Evolutionary conservation across 2,888 invertebrate species (phyloP), one percentile per base, ranked within the genome.

Genomic region (Andricus curvator): DNA sequence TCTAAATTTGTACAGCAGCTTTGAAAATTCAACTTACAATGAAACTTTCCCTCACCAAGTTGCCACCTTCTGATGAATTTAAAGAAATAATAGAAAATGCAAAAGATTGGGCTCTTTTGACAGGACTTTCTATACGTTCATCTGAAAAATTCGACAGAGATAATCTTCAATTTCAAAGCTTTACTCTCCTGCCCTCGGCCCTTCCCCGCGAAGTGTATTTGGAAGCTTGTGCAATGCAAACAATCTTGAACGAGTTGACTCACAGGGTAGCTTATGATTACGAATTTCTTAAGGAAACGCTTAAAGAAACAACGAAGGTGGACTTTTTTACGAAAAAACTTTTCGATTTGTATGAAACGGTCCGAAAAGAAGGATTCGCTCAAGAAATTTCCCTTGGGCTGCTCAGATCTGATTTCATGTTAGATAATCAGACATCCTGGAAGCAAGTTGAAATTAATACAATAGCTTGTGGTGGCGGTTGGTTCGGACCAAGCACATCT

Each of bases 391-490:
- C 96, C 93, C 94, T 98, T 93, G 98, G 98, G 88, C 94, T 99
- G 92, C 95, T 98, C 92, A 96, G 99, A 89, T 98, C 98, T 89
- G 99, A 99, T 95, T 99, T 98, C 94, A 95, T 97, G 95, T 94
- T 96, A 93, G 96, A 97, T 93, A 93, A 93, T 85, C 93, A 93
- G 86, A 94, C 94, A 83, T 93, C 92, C 88, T 95, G 95, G 93
- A 93, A 93, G 91, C 98, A 99, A 95, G 97, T 99, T 94, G 99
- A 99, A 95, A 96, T 99, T 94, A 99, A 99, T 95, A 98, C 98
- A 87, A 96, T 99, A 92, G 97, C 99, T 81, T 96, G 98, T 88
- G 98, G 99, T 94, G 98, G 99, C 94, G 98, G 48, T 97, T 92
- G 98, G 98, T 91, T 95, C 99, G 91, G 96, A 97, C 86, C 48